Evolutionary conservation across 2,113 vertebrate species (phyloP).

Genomic region (Lanius collurio): DNA sequence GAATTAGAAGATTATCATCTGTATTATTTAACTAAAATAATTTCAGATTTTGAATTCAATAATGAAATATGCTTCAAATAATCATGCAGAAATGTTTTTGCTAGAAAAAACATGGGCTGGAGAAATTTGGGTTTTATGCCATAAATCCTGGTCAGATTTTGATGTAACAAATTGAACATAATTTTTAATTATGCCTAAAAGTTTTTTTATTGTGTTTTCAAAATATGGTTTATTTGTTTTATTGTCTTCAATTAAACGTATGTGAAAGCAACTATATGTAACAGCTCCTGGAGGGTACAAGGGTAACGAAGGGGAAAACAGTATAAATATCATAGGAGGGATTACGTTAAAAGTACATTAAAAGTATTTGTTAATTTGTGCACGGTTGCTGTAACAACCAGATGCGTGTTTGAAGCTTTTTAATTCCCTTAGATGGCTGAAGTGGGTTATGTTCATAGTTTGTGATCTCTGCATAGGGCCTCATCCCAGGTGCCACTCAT

Average conservation of each 20-base stretch:
- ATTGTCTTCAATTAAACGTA: not conserved
- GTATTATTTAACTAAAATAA: not conserved
- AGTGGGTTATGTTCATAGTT: not conserved
- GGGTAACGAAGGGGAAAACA: not conserved
- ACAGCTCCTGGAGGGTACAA: not conserved
- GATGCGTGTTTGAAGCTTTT: not conserved
- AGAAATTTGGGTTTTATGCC: not conserved
- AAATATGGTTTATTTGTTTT: not conserved
- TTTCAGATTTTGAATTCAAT: not conserved
- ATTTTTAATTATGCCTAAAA: not conserved
- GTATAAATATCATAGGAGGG: not conserved
- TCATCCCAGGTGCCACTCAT: not conserved
- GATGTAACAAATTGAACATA: not conserved
- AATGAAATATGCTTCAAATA: not conserved
- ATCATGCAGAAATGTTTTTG: not conserved
- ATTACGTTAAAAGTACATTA: not conserved
- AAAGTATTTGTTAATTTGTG: conserved; percentile 38
- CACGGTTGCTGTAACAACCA: conserved; percentile 28
- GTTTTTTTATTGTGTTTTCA: not conserved
- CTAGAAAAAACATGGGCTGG: not conserved
- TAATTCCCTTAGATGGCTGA: not conserved
- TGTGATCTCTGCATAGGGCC: not conserved
- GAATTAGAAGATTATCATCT: not conserved
- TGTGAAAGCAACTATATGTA: not conserved
- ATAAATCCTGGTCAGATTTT: not conserved